Conservation (phyloP, 2,113 vertebrate species). For the Chloebia gouldiae region DNA sequence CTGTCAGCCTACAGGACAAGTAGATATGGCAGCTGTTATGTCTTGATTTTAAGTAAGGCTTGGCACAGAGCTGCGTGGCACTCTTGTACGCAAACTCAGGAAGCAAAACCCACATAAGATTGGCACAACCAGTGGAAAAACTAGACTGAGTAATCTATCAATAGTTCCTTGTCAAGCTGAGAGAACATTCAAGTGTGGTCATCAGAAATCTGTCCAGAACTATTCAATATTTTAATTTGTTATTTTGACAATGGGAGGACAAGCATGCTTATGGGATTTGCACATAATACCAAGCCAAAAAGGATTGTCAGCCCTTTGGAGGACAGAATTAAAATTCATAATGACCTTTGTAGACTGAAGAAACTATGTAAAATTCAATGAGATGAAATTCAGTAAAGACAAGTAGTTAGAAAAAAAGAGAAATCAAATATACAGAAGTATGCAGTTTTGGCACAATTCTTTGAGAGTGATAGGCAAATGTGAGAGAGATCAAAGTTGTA, state of each 20-base stretch:
- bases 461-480: neutral
- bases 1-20: neutral
- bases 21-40: neutral
- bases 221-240: conserved; percentile 6
- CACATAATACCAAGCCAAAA: neutral
- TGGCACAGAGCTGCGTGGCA: neutral
- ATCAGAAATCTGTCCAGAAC: conserved; percentile 23
- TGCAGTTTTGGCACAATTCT: neutral
- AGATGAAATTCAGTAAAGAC: neutral
- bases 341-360: neutral
- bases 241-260: conserved; percentile 14
- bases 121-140: neutral
- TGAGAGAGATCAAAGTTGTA: neutral
- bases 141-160: neutral
- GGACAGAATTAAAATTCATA: neutral
- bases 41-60: neutral
- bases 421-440: neutral
- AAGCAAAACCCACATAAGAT: neutral
- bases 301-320: neutral
- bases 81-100: neutral
- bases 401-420: neutral
- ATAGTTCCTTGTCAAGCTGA: conserved; percentile 7
- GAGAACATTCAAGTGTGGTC: neutral
- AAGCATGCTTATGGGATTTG: neutral
- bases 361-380: neutral